Conservation (phyloP, 2,797 vertebrate genomes). For the Thaleichthys pacificus region DNA sequence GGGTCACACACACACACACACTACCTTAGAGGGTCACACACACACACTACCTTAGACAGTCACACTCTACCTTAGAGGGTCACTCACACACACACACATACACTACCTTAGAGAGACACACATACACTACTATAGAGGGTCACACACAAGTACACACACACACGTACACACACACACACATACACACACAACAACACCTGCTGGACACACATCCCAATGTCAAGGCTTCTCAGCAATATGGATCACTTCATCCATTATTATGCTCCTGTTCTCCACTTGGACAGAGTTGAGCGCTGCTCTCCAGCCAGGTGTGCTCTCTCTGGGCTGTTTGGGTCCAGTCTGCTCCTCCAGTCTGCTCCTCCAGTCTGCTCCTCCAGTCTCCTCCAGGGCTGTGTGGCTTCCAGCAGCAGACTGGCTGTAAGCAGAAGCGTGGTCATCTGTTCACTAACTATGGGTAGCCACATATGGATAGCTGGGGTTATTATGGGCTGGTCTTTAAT, state of each 20-base stretch:
- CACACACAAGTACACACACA: slow-evolving; percentile 1
- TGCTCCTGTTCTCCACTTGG: background rate
- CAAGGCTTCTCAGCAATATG: background rate
- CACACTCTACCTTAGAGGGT: too few relatives aligned
- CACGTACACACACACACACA: background rate
- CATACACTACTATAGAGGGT: background rate
- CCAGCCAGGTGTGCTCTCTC: background rate
- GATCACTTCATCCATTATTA: too few relatives aligned
- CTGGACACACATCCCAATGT: background rate
- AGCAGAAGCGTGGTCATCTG: background rate
- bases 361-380: slow-evolving; percentile 7
- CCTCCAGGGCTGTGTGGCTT: too few relatives aligned
- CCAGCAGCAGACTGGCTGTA: too few relatives aligned
- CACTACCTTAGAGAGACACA: background rate
- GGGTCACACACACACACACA: slow-evolving; percentile 5
- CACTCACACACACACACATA: background rate
- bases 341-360: background rate
- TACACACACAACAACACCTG: slow-evolving; percentile 8
- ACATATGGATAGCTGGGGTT: background rate
- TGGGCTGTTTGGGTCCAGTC: slow-evolving; percentile 31
- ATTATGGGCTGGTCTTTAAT: background rate
- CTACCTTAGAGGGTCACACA: slow-evolving; percentile 6
- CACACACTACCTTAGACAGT: background rate
- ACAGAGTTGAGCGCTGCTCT: background rate
- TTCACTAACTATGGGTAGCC: background rate